Percentiles rank a stretch among this genome's conserved stretches.
Evolutionary conservation across 2,888 invertebrate species (phyloP).

Genomic region (Tupiocoris notatus): DNA sequence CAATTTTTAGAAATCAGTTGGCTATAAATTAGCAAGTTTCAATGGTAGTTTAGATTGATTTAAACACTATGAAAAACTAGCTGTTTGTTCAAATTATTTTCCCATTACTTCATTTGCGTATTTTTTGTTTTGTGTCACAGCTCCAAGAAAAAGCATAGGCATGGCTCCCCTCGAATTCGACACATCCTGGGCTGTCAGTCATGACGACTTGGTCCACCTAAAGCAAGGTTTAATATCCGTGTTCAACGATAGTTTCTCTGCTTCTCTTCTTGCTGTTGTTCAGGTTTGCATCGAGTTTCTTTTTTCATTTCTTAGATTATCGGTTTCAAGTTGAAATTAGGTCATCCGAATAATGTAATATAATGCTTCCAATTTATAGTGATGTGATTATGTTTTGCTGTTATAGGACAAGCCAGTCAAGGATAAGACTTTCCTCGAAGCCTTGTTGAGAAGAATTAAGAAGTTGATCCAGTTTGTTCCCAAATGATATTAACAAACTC

Average conservation of each 20-base stretch:
- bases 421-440: constrained; percentile 69
- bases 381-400: constrained; percentile 37
- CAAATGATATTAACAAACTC: no score
- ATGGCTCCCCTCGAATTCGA: constrained; percentile 52
- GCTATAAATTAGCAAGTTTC: no score
- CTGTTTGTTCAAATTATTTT: no score
- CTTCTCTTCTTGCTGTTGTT: constrained; percentile 68
- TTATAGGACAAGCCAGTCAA: constrained; percentile 63
- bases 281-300: constrained; percentile 54
- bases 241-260: constrained; percentile 76
- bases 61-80: no score
- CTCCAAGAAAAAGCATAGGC: constrained; percentile 13
- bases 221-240: constrained; percentile 70
- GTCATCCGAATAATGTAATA: no score
- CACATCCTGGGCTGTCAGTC: constrained; percentile 60
- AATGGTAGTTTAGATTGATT: no score
- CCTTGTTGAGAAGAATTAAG: constrained; percentile 74
- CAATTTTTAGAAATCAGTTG: no score
- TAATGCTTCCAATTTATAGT: not conserved
- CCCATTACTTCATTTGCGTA: not conserved
- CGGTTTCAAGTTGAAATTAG: no score
- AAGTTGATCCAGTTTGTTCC: constrained; percentile 75
- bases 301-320: not conserved
- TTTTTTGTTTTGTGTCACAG: constrained; percentile 6
- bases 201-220: constrained; percentile 65